Evolutionary conservation across 2,113 vertebrate genomes (phyloP), one percentile per base, ranked within the genome.

Genomic region (Sceloporus tristichus): DNA sequence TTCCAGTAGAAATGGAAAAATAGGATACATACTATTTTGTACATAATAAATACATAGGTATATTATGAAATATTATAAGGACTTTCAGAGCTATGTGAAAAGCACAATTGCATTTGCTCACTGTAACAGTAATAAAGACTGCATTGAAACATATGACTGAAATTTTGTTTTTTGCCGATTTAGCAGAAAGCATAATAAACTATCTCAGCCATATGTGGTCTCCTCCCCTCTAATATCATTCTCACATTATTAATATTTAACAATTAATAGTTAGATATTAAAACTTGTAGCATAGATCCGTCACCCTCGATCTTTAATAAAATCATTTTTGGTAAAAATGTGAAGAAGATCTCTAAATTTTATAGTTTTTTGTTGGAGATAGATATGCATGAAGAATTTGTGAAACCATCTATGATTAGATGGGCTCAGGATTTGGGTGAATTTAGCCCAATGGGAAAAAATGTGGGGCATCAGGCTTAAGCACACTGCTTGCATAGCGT

Each of bases 171-270:
- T 59, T 38, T 4, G 2, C 56, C 75, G 40, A 27, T 85, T 65
- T 65, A 38, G 29, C 14, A 34, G 23, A 1, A 85, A 65, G 29
- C 56, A 59, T 59, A 59, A 59, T 59, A 59, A 10, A 59, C 9
- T 13, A 59, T 59, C 14, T 59, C 56, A 59, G 59, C 59, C 59
- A 62, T 62, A 62, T 62, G 13, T 62, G 59, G 59, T 16, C 59
- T 62, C 5, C 5, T 34, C 59, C 7, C 2, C 13, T 80, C 90
- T 66, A 71, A 10, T 78, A 21, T 80, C 83, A 56, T 80, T 66
- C 2, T 75, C 7, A 84, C 77, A 85, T 56, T 84, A 89, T 1
- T 77, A 9, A 7, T 82, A 25, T 82, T 21, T 88, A 81, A 9
- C 0, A 89, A 90, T 1, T 1, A 80, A 10, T 87, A 42, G 8